Conservation (phyloP, 2,888 invertebrate genomes). For the Orthosia gracilis region DNA sequence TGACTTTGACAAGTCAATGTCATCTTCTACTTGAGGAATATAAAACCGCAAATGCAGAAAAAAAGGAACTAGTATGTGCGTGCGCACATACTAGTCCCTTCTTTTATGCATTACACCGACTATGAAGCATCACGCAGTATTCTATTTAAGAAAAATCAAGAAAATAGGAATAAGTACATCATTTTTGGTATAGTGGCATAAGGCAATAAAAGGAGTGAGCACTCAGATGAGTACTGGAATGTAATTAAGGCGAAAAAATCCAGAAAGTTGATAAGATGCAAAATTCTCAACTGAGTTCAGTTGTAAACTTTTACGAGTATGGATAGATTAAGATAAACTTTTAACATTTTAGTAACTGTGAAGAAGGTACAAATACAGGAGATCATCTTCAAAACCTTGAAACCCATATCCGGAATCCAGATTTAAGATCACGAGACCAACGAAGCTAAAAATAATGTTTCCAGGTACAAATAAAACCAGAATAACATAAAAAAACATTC, state of each 20-base stretch:
- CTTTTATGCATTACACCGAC: too few relatives aligned
- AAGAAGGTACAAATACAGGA: neutral
- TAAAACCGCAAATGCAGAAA: too few relatives aligned
- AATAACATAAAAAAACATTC: constrained; percentile 34
- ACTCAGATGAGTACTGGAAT: neutral
- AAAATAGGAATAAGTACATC: neutral
- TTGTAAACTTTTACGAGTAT: too few relatives aligned
- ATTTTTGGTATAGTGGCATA: neutral
- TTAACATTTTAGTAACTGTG: neutral
- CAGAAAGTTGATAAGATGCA: neutral
- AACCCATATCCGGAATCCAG: constrained; percentile 3
- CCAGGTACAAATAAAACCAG: constrained; percentile 40
- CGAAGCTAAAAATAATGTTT: constrained; percentile 21
- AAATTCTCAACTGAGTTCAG: neutral
- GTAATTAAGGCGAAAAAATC: neutral
- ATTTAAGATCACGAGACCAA: constrained; percentile 22
- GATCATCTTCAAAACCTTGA: constrained; percentile 6
- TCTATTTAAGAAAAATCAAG: too few relatives aligned
- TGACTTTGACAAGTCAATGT: too few relatives aligned
- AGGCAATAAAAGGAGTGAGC: neutral
- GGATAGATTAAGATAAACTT: neutral
- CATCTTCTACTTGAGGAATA: too few relatives aligned
- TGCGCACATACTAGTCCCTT: too few relatives aligned
- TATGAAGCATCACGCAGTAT: too few relatives aligned
- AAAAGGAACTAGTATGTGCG: too few relatives aligned